Base-by-base conservation (phyloP, 2,888 invertebrate genomes). In the Aporophyla lueneburgensis region DNA sequence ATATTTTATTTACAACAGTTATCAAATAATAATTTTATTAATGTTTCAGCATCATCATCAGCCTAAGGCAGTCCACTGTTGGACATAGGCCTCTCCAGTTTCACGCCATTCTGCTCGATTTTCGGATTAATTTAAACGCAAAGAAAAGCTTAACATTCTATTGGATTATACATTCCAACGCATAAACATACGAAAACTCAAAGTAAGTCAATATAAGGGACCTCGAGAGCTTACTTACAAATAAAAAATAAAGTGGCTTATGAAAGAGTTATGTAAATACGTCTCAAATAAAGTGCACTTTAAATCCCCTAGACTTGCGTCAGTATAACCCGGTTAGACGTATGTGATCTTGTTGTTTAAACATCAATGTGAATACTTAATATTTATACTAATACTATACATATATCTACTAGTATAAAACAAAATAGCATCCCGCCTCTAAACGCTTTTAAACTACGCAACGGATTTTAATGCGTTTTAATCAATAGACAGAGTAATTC, bases 221-320 rank as follows among this genome's bases (percentile, higher is more conserved):
- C 66, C 21, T 24, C 40, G 27, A 43, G 66, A 73, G 62, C 24
- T 59, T 68, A 70, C 43, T 54, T 63, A 80, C 51, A 56, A 51
- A 27, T 58, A 61, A 76, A 67, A 76, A 67, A 76, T 67, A 63
- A 84, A 84, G 65, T 71, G 67, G 53, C 27, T 72, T 73, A 85
- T 67, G 56, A 68, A 81, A 67, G 59, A 74, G 77, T 81, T 84
- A 86, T 80, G 76, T 77, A 76, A 87, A 86, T 85, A 66, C 46
- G 46, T 61, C 59, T 81, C 58, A 71, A 77, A 84, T 85, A 78
- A 81, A 77, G 75, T 81, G 86, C 82, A 84, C 82, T 84, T 78
- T 68, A 74, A 69, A 84, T 78, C 70, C 71, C 63, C 74, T 65
- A 59, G 74, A 63, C 72, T 58, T 61, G 27, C 43, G 27, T 84